Percentiles rank a stretch among this genome's conserved stretches.
Evolutionary conservation across 2,113 vertebrate species (phyloP).

Genomic region (Epinephelus fuscoguttatus): DNA sequence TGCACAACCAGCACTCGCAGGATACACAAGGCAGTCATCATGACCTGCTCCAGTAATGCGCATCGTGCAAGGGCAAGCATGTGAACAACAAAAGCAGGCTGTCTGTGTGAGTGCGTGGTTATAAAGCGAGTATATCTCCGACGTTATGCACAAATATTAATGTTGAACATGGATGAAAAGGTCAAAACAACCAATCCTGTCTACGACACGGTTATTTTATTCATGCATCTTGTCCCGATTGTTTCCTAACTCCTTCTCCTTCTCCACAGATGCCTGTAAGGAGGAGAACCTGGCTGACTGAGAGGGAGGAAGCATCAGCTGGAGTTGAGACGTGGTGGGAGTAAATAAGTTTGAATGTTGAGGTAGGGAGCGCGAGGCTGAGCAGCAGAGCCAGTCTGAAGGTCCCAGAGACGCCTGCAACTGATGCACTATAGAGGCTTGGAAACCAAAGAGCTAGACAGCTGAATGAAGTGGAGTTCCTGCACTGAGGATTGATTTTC

Average conservation of each 20-base stretch:
- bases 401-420: constrained; percentile 62
- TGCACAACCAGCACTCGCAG: too few relatives aligned
- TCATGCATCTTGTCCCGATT: background rate
- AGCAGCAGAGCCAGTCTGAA: constrained; percentile 60
- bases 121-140: too few relatives aligned
- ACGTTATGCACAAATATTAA: background rate
- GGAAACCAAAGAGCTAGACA: constrained; percentile 74
- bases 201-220: background rate
- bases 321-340: constrained; percentile 76
- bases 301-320: constrained; percentile 64
- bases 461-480: constrained; percentile 62
- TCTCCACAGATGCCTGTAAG: constrained; percentile 88
- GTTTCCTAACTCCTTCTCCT: background rate
- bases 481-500: constrained; percentile 58
- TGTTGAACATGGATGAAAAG: background rate
- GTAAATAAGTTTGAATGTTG: constrained; percentile 62
- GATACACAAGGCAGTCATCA: too few relatives aligned
- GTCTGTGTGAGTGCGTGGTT: too few relatives aligned
- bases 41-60: too few relatives aligned
- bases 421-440: constrained; percentile 62
- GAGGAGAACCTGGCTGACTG: constrained; percentile 89
- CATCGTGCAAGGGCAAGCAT: too few relatives aligned
- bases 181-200: background rate
- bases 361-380: constrained; percentile 41
- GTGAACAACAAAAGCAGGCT: too few relatives aligned